These are phyloP conservation scores for Whitmania pigra DNA, from an alignment of 1,140 invertebrate genomes.

Conservation along the genomic window DNA sequence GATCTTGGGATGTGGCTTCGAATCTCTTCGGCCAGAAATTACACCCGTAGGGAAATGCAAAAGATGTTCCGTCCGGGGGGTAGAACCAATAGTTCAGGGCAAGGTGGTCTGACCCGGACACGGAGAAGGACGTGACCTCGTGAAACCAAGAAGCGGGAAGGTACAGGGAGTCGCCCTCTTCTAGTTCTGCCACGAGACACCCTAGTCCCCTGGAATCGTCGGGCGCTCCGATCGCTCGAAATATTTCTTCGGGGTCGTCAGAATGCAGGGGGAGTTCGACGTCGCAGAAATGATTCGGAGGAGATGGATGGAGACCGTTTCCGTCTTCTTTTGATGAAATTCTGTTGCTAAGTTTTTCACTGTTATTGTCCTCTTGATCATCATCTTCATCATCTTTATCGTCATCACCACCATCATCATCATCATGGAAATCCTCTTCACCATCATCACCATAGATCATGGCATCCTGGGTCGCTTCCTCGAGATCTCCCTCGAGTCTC, in stretches of 20 bases:
- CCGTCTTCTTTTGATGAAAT: not conserved
- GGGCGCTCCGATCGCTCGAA: not conserved
- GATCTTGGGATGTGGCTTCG: constrained; percentile 8
- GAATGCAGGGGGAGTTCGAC: constrained; percentile 7
- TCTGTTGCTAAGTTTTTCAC: not conserved
- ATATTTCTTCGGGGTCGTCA: constrained; percentile 10
- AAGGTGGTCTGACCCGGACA: not conserved
- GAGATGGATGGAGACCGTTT: not conserved
- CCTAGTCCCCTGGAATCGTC: not conserved
- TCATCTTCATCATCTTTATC: constrained; percentile 1
- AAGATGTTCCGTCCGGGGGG: constrained; percentile 10
- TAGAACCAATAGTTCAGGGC: constrained; percentile 22
- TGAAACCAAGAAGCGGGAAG: constrained; percentile 23
- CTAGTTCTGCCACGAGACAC: constrained; percentile 1
- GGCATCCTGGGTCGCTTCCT: constrained; percentile 14
- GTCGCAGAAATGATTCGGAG: constrained; percentile 19
- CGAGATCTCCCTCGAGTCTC: constrained; percentile 13
- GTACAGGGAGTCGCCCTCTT: constrained; percentile 16
- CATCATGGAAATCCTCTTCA: not conserved
- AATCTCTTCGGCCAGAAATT: constrained; percentile 19
- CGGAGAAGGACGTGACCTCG: constrained; percentile 20
- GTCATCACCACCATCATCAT: too few relatives aligned
- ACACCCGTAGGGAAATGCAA: constrained; percentile 8
- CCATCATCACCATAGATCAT: constrained; percentile 11
- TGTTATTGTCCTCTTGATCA: not conserved